Evolutionary conservation across 2,113 vertebrate species (phyloP).

Genomic region (Puntigrus tetrazona): DNA sequence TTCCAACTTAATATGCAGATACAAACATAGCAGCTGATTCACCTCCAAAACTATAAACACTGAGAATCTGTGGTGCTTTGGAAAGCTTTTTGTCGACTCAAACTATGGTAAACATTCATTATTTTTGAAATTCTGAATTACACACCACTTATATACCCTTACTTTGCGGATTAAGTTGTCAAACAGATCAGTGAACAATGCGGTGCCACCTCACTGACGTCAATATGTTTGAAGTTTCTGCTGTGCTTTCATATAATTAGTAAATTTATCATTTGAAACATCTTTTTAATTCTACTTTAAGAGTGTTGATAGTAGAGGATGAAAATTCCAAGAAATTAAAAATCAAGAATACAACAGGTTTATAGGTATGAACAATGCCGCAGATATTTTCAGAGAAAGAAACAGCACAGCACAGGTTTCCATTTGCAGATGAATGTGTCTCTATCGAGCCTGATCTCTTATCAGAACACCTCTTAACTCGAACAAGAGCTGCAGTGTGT

Average conservation of each 20-base stretch:
- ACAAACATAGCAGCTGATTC: constrained; percentile 1
- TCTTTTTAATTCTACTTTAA: constrained; percentile 33
- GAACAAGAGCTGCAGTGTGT: constrained; percentile 41
- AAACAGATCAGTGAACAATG: constrained; percentile 52
- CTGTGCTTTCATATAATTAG: not conserved
- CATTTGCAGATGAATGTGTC: constrained; percentile 13
- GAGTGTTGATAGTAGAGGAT: not conserved
- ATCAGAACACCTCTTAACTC: constrained; percentile 41
- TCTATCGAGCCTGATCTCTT: constrained; percentile 24
- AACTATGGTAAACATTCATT: not conserved
- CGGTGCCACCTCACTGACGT: constrained; percentile 40
- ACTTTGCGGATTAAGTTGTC: constrained; percentile 43
- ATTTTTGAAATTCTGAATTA: not conserved
- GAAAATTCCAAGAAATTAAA: not conserved
- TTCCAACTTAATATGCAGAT: constrained; percentile 8
- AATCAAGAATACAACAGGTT: not conserved
- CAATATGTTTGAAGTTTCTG: constrained; percentile 32
- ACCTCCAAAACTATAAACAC: not conserved
- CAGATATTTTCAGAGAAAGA: constrained; percentile 2
- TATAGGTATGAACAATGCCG: not conserved
- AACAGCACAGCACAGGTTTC: constrained; percentile 26
- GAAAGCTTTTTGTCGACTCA: not conserved
- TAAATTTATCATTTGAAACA: not conserved
- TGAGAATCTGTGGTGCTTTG: not conserved
- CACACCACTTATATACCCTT: constrained; percentile 2